Conservation (phyloP, 2,113 vertebrate genomes). For the Pimephales promelas region DNA sequence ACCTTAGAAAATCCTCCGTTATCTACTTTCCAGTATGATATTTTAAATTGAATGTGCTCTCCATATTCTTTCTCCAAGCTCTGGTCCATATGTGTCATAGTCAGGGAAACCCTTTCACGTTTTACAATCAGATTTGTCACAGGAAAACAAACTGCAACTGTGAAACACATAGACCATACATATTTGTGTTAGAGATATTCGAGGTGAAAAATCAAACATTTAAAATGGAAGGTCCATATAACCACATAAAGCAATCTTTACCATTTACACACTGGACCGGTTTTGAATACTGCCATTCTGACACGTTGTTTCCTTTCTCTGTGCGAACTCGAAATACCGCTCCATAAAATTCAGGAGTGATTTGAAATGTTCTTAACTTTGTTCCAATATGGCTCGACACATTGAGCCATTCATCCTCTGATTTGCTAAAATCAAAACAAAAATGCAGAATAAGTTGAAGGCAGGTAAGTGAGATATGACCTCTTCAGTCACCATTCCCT, state of each 20-base stretch:
- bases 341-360: constrained; percentile 28
- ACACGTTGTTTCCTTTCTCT: constrained; percentile 5
- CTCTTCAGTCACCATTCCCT: neutral
- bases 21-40: constrained; percentile 38
- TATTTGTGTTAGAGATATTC: neutral
- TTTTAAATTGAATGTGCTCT: neutral
- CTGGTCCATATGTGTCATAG: constrained; percentile 16
- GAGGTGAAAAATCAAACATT: neutral
- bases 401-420: neutral
- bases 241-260: constrained; percentile 10
- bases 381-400: neutral
- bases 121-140: neutral
- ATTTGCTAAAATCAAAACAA: neutral
- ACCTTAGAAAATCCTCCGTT: neutral
- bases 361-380: neutral
- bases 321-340: constrained; percentile 42
- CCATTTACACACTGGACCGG: constrained; percentile 43
- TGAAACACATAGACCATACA: neutral
- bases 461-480: neutral
- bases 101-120: neutral
- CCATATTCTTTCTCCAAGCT: constrained; percentile 8
- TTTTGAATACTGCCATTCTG: constrained; percentile 36
- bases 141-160: constrained; percentile 43
- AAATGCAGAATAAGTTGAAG: neutral
- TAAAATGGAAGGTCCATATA: neutral